Evolutionary conservation across 2,113 vertebrate genomes (phyloP).

Genomic region (Sula dactylatra): DNA sequence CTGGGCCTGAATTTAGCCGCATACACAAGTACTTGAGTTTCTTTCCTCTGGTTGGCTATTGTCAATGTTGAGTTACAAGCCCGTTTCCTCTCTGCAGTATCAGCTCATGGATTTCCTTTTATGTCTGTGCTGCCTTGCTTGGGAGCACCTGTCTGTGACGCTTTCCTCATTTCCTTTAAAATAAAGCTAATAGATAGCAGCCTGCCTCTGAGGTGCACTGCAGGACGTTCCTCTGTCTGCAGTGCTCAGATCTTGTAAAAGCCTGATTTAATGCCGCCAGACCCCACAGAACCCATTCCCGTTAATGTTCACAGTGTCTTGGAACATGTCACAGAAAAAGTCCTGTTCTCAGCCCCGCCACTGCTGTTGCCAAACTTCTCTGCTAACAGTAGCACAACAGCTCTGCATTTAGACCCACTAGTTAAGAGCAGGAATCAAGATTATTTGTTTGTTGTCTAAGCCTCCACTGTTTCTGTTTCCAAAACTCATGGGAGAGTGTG

Average conservation of each 20-base stretch:
- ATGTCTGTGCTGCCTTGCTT: neutral
- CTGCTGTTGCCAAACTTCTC: neutral
- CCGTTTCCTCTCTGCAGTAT: neutral
- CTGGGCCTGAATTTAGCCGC: neutral
- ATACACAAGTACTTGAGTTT: neutral
- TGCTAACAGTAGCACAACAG: neutral
- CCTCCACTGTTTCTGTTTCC: neutral
- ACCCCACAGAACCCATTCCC: neutral
- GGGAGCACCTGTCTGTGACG: neutral
- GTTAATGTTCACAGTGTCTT: neutral
- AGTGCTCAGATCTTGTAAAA: neutral
- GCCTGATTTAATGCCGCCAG: constrained; percentile 15
- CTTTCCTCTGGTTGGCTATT: neutral
- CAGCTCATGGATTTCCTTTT: constrained; percentile 1
- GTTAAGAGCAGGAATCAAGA: neutral
- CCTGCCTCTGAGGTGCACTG: neutral
- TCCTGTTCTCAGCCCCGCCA: neutral
- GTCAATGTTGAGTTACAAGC: constrained; percentile 21
- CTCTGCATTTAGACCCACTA: neutral
- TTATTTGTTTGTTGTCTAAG: neutral
- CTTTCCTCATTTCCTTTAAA: constrained; percentile 9
- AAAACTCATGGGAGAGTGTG: neutral
- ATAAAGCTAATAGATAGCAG: constrained; percentile 38
- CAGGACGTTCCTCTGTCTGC: neutral
- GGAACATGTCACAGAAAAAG: neutral